These are phyloP conservation scores for Neuroscelio doddi DNA, from an alignment of 2,888 invertebrate genomes.

Conservation along the genomic window DNA sequence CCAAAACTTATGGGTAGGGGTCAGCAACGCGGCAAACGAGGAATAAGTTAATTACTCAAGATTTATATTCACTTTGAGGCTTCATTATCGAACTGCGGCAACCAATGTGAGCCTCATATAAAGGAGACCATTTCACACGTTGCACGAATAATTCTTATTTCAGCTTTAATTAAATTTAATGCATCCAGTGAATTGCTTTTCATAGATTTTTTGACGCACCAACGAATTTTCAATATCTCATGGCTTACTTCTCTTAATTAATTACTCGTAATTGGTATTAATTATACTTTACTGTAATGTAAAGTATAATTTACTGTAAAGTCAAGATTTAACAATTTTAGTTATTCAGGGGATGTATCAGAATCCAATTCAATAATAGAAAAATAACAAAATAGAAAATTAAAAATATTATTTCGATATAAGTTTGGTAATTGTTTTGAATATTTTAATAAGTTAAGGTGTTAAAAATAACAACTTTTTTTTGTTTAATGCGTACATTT, in stretches of 20 bases:
- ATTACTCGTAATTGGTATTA: not conserved
- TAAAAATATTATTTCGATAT: too few species aligned
- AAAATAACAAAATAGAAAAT: too few species aligned
- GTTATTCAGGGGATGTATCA: too few species aligned
- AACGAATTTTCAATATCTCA: not conserved
- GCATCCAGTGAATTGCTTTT: slow-evolving; percentile 8
- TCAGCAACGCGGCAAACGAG: slow-evolving; percentile 42
- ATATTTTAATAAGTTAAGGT: too few species aligned
- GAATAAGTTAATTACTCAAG: slow-evolving; percentile 53
- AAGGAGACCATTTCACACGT: slow-evolving; percentile 12
- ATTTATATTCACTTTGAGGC: slow-evolving; percentile 52
- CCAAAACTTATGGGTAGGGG: slow-evolving; percentile 42
- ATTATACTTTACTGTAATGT: too few species aligned
- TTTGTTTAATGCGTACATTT: too few species aligned
- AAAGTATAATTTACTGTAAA: too few species aligned
- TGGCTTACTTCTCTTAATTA: not conserved
- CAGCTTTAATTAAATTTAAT: slow-evolving; percentile 42
- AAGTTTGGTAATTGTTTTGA: too few species aligned
- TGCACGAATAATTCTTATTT: slow-evolving; percentile 12
- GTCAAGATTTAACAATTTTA: too few species aligned
- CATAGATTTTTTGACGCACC: slow-evolving; percentile 14
- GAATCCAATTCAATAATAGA: too few species aligned
- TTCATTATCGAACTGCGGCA: slow-evolving; percentile 32
- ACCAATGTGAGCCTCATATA: not conserved
- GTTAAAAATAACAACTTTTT: too few species aligned